Evolutionary conservation across 2,113 vertebrate genomes (phyloP), one percentile per base, ranked within the genome.

Genomic region (Pteronura brasiliensis): DNA sequence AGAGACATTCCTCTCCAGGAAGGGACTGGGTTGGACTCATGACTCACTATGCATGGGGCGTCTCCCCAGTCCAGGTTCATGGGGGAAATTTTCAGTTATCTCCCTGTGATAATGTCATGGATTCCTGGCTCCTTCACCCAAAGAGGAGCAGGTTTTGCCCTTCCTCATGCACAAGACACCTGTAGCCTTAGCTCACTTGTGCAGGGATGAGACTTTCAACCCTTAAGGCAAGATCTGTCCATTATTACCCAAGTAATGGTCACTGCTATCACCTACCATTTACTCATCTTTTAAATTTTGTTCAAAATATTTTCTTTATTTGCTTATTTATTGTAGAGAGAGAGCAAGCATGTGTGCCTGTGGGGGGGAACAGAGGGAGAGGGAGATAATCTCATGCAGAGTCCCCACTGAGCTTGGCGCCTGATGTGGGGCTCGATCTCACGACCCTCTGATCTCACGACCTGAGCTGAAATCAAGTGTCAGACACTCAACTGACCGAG

Each of bases 81-180:
- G 92, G 21, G 13, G 12, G 52, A 21, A 3, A 14, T 1, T 65
- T 42, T 91, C n/a, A 29, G 25, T 49, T 15, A 36, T 14, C 61
- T 4, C 8, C 31, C 42, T 15, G 9, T 18, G 34, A 27, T 17
- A n/a, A 39, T 1, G 10, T 31, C 71, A 47, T 2, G 8, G 52
- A 18, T 72, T 71, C 42, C 36, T 2, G 14, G 2, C 14, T 82
- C 82, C 71, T 80, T 21, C 31, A 63, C 29, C 79, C 55, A 8
- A n/a, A 29, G 14, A 2, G 31, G 2, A 42, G 14, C 27, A 8
- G 14, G 21, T 18, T 52, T 12, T 9, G 4, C 36, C 4, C 0
- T 76, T 52, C 25, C 31, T 13, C 5, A 4, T 55, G 29, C 20
- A 23, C 13, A 1, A 13, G 13, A 25, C 1, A 55, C 23, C 39